Evolutionary conservation across 2,888 invertebrate genomes (phyloP), one percentile per base, ranked within the genome.

Genomic region (Polymixis lichenea): DNA sequence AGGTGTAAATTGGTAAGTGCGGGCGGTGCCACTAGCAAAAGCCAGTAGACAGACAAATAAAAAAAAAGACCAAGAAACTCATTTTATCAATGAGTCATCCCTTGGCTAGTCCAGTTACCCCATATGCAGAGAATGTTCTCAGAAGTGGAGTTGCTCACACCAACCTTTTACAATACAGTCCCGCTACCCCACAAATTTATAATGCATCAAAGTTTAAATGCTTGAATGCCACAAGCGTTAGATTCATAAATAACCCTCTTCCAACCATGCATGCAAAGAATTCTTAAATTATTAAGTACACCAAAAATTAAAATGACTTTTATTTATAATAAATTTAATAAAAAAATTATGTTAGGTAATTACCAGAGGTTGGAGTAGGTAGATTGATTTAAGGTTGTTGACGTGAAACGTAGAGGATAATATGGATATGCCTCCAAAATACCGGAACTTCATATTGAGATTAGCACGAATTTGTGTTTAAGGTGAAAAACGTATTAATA

Each of bases 321-420:
- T 65, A 55, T 28, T 32, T 56, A 51, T 32, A 70, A 58, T 46
- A 71, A 32, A 38, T 82, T 55, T 82, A 82, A 61, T 82, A 74
- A 53, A 71, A 82, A 83, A 69, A 22, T 38, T 75, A 64, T 28
- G 69, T 72, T 66, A 46, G 43, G 43, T 46, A n/a, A n/a, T n/a
- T n/a, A n/a, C n/a, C n/a, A n/a, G n/a, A n/a, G n/a, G n/a, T n/a
- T n/a, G n/a, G n/a, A n/a, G n/a, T n/a, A n/a, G n/a, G n/a, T n/a
- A n/a, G n/a, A n/a, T n/a, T n/a, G n/a, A n/a, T n/a, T n/a, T n/a
- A n/a, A n/a, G n/a, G n/a, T n/a, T n/a, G n/a, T n/a, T n/a, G n/a
- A n/a, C n/a, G n/a, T n/a, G n/a, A n/a, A n/a, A n/a, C n/a, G n/a
- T n/a, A n/a, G n/a, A n/a, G n/a, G n/a, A n/a, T n/a, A n/a, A n/a